Conservation (phyloP, 2,888 invertebrate species). For the Glyphotaelius pellucidus region DNA sequence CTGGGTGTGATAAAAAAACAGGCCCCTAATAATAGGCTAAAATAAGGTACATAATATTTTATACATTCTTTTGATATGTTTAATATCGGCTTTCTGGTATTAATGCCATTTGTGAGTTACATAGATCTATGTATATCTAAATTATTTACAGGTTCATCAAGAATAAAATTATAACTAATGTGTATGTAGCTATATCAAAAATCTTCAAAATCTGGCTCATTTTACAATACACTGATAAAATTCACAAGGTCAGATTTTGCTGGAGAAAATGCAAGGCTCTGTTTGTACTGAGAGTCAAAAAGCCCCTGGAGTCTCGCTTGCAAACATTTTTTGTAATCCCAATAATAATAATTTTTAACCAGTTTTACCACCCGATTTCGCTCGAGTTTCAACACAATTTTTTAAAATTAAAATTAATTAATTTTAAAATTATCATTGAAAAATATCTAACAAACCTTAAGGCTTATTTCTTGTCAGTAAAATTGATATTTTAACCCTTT, state of each 20-base stretch:
- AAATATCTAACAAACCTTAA: too few relatives aligned
- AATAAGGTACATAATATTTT: constrained; percentile 49
- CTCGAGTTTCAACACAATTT: too few relatives aligned
- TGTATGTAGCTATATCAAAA: neutral
- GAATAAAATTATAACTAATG: neutral
- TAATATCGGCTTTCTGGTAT: constrained; percentile 60
- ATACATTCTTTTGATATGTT: constrained; percentile 64
- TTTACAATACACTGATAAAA: neutral
- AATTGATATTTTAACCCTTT: neutral
- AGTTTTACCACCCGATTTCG: neutral
- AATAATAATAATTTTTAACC: neutral
- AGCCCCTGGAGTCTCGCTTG: neutral
- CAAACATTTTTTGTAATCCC: neutral
- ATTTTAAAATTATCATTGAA: too few relatives aligned
- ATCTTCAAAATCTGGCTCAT: neutral
- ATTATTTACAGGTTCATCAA: constrained; percentile 30
- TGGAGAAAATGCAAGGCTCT: neutral
- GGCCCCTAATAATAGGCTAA: constrained; percentile 35
- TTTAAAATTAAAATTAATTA: too few relatives aligned
- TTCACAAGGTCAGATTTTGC: neutral
- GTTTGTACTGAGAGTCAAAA: neutral
- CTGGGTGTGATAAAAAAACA: neutral
- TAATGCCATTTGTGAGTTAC: constrained; percentile 41
- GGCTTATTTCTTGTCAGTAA: too few relatives aligned
- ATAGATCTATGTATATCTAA: constrained; percentile 34